Conservation (phyloP, 2,888 invertebrate species). For the Actias luna region DNA sequence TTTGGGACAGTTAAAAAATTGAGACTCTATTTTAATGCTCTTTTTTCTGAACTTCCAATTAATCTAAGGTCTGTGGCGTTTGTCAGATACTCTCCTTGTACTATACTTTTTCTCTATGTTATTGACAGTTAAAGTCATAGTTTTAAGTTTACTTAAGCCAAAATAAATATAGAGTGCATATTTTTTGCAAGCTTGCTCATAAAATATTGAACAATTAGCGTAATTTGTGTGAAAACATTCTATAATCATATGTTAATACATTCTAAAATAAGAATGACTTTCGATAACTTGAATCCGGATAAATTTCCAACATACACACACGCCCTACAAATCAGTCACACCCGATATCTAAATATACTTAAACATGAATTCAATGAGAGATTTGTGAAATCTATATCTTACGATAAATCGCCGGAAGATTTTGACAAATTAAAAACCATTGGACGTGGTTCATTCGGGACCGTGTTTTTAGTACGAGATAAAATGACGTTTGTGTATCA, state of each 20-base stretch:
- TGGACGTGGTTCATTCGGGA: constrained; percentile 93
- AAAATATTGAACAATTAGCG: neutral
- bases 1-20: neutral
- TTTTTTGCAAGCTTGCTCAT: neutral
- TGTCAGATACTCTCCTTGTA: neutral
- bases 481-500: constrained; percentile 82
- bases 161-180: neutral
- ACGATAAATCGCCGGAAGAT: constrained; percentile 70
- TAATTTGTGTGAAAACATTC: neutral
- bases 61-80: neutral
- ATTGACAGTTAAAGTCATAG: neutral
- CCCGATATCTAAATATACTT: constrained; percentile 50
- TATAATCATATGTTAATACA: constrained; percentile 2
- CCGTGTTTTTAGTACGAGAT: constrained; percentile 87
- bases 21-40: neutral
- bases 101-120: neutral
- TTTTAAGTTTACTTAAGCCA: neutral
- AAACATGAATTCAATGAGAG: constrained; percentile 54
- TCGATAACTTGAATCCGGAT: constrained; percentile 35
- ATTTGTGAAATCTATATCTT: constrained; percentile 31
- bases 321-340: constrained; percentile 47
- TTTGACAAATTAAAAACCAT: constrained; percentile 88
- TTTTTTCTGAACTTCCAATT: neutral
- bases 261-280: constrained; percentile 35
- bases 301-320: constrained; percentile 37